These are phyloP conservation scores for Catocala sponsa DNA, from an alignment of 2,888 invertebrate genomes.

Conservation along the genomic window DNA sequence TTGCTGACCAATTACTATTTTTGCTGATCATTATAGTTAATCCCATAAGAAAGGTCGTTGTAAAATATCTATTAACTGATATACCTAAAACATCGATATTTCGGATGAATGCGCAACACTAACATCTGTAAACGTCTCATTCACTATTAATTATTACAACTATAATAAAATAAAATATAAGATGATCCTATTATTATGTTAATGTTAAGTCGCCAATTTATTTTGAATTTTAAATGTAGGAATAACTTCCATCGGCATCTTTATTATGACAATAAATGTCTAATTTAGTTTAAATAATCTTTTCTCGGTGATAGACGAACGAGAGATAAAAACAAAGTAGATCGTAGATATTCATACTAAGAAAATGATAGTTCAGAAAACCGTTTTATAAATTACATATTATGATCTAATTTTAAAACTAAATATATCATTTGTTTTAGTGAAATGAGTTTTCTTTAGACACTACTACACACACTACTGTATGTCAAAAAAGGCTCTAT, in stretches of 20 bases:
- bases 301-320: conserved; percentile 6
- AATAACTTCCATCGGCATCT: conserved; percentile 24
- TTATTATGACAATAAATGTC: conserved; percentile 40
- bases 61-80: no score
- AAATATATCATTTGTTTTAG: no score
- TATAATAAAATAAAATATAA: conserved; percentile 22
- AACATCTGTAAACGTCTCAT: conserved; percentile 8
- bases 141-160: conserved; percentile 30
- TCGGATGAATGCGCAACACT: neutral
- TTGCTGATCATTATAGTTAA: no score
- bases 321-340: neutral
- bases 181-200: conserved; percentile 42
- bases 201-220: conserved; percentile 36
- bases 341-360: neutral
- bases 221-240: conserved; percentile 43
- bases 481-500: no score
- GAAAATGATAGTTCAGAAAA: neutral
- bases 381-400: no score
- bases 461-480: no score
- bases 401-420: no score
- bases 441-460: no score
- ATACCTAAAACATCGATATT: no score
- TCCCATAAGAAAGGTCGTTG: no score
- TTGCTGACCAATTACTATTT: no score
- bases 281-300: conserved; percentile 33